Evolutionary conservation across 2,113 vertebrate species (phyloP).

Genomic region (Peromyscus maniculatus): DNA sequence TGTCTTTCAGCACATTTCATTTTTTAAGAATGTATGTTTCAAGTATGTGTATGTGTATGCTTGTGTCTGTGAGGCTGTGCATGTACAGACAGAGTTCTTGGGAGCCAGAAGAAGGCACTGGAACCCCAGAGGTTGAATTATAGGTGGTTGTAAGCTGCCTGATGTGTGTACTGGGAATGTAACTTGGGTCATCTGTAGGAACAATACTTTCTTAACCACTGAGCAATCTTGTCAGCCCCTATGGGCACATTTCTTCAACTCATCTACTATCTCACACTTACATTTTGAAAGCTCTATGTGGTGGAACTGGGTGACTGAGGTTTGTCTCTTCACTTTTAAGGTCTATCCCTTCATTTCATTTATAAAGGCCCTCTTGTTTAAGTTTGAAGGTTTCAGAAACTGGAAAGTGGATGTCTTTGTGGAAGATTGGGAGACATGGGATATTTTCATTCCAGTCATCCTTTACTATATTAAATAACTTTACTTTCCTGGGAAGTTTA

Average conservation of each 20-base stretch:
- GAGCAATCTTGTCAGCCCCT: too few relatives aligned
- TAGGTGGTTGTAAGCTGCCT: neutral
- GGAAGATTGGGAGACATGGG: rapidly evolving
- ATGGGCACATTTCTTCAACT: neutral
- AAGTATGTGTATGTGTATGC: neutral
- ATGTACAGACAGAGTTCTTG: neutral
- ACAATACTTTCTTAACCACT: neutral
- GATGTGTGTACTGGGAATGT: neutral
- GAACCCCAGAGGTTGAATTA: neutral
- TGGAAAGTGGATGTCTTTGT: neutral
- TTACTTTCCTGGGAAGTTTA: neutral
- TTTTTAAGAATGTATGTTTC: neutral
- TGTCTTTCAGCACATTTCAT: neutral
- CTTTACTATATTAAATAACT: neutral
- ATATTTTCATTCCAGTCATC: neutral
- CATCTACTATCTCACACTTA: neutral
- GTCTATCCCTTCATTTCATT: neutral
- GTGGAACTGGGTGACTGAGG: neutral
- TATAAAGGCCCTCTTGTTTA: neutral
- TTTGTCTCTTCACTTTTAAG: slow-evolving; percentile 9
- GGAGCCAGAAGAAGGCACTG: neutral
- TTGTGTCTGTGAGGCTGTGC: neutral
- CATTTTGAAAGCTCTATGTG: neutral
- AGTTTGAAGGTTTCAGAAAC: neutral
- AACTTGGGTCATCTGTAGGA: neutral